Percentiles rank a stretch among this genome's conserved stretches.
phyloP scores from a whole-genome alignment of 2,888 invertebrate species.

The Ashinkailepas kermadecensis region DNA sequence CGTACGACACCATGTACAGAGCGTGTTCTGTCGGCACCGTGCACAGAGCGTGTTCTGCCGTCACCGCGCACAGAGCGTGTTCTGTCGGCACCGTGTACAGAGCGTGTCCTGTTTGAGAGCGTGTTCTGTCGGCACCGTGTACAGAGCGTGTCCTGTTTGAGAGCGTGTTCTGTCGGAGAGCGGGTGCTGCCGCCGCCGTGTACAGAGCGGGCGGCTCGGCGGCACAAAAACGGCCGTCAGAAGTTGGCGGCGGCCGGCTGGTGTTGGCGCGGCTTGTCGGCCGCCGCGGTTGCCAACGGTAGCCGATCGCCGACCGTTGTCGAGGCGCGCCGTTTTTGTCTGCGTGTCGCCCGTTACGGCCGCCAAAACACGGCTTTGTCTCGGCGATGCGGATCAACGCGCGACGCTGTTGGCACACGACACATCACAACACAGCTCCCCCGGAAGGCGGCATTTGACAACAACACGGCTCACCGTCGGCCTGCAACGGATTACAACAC shows the following conservation, averaged over 20 bases:
- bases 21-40: too few relatives aligned
- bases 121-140: too few relatives aligned
- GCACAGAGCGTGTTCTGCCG: too few relatives aligned
- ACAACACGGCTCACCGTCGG: too few relatives aligned
- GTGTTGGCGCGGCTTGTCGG: background rate
- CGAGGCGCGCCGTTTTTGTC: background rate
- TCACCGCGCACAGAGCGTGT: too few relatives aligned
- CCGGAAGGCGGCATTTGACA: background rate
- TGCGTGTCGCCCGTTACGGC: background rate
- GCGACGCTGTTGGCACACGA: background rate
- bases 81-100: too few relatives aligned
- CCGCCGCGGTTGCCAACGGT: too few relatives aligned
- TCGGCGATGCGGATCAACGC: background rate
- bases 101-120: too few relatives aligned
- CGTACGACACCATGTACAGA: too few relatives aligned
- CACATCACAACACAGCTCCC: background rate
- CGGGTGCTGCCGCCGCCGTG: background rate
- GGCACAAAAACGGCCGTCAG: background rate
- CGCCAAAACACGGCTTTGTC: constrained; percentile 17
- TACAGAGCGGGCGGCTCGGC: background rate
- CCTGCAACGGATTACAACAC: background rate
- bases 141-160: too few relatives aligned
- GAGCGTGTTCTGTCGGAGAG: background rate
- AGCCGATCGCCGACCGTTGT: too few relatives aligned
- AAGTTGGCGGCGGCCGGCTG: background rate